phyloP scores from a whole-genome alignment of 2,797 vertebrate species.

The Euthynnus affinis region DNA sequence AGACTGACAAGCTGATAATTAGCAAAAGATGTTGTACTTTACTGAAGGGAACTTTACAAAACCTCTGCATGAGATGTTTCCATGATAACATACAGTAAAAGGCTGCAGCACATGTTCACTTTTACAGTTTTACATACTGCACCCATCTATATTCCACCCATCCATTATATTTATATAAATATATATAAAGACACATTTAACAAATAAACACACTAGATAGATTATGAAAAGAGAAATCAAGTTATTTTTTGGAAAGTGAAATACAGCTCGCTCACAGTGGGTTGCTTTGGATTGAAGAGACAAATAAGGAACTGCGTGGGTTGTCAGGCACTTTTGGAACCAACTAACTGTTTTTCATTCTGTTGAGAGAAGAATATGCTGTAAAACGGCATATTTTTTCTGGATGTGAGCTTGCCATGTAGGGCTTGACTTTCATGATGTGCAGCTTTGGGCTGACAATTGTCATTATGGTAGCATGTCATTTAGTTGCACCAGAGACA shows the following conservation, averaged over 20 bases:
- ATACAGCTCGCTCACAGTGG: constrained; percentile 15
- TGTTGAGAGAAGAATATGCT: background rate
- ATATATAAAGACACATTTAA: background rate
- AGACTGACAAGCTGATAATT: background rate
- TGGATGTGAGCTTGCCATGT: constrained; percentile 19
- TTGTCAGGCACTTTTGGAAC: constrained; percentile 32
- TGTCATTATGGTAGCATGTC: constrained; percentile 49
- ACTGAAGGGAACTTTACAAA: background rate
- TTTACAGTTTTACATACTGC: background rate
- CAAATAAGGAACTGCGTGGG: constrained; percentile 38
- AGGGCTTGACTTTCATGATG: constrained; percentile 20
- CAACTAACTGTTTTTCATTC: constrained; percentile 18
- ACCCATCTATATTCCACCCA: too few relatives aligned
- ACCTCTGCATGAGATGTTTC: too few relatives aligned
- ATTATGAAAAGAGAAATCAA: background rate
- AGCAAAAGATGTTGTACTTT: background rate
- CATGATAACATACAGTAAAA: background rate
- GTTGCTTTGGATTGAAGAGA: constrained; percentile 21
- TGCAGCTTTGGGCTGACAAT: constrained; percentile 51
- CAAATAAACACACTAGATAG: background rate
- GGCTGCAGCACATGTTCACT: too few relatives aligned
- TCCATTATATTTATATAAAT: too few relatives aligned
- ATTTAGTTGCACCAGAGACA: constrained; percentile 51
- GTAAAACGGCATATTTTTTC: constrained; percentile 33
- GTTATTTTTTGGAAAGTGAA: background rate